Conservation (phyloP, 2,797 vertebrate species). For the Sebastes steindachneri region DNA sequence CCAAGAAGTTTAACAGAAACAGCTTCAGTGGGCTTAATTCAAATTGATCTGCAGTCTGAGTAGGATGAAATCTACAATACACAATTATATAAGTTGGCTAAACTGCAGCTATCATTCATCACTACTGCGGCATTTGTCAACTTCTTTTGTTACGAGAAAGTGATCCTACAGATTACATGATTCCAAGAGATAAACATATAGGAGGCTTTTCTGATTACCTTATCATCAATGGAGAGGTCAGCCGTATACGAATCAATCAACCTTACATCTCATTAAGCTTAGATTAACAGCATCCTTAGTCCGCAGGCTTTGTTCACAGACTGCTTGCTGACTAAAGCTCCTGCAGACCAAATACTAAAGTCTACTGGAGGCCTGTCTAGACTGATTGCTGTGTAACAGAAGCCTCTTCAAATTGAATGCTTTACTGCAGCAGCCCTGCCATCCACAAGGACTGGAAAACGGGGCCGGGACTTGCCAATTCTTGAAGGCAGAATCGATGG, state of each 20-base stretch:
- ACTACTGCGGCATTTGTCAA: neutral
- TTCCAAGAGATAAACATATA: neutral
- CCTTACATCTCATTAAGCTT: conserved; percentile 44
- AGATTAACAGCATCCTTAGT: conserved; percentile 53
- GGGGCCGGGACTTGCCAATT: conserved; percentile 61
- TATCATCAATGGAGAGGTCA: conserved; percentile 38
- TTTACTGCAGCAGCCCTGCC: conserved; percentile 60
- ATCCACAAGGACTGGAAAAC: conserved; percentile 51
- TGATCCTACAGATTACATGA: neutral
- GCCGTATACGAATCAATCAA: conserved; percentile 32
- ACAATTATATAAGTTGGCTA: neutral
- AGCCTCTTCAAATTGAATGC: conserved; percentile 64
- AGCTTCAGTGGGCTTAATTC: neutral
- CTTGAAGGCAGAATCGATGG: conserved; percentile 75
- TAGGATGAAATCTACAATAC: neutral
- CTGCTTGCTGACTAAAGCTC: conserved; percentile 51
- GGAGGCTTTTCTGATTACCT: conserved; percentile 22
- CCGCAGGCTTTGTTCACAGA: conserved; percentile 52
- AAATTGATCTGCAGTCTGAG: conserved; percentile 13
- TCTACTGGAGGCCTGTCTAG: conserved; percentile 43
- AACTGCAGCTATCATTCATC: conserved; percentile 1
- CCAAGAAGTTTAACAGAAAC: neutral
- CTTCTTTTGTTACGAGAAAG: neutral
- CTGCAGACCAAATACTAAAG: conserved; percentile 43
- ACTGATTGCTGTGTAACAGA: conserved; percentile 64